Evolutionary conservation across 23 tunicate species (phyloP).

Genomic region (Halocynthia aurantium): DNA sequence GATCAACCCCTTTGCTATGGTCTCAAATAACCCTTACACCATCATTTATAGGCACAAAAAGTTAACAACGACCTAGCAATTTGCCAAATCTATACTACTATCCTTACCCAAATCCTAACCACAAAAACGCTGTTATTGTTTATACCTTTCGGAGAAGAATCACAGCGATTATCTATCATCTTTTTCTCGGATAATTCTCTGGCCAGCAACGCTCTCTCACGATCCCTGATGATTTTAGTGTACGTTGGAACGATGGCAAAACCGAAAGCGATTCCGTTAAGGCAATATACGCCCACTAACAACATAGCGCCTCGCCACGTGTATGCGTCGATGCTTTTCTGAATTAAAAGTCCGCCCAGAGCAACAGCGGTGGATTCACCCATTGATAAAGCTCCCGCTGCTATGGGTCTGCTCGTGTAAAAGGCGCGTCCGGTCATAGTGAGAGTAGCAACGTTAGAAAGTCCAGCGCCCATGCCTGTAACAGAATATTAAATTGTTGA

Average conservation of each 20-base stretch:
- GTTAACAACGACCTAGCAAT: no score
- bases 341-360: constrained; percentile 1
- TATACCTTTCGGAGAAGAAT: no score
- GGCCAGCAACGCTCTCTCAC: background rate
- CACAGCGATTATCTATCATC: no score
- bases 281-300: constrained; percentile 13
- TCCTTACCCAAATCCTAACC: no score
- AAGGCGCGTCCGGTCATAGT: constrained; percentile 21
- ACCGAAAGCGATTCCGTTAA: constrained; percentile 13
- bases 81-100: no score
- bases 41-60: no score
- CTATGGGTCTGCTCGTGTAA: constrained; percentile 19
- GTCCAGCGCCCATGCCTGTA: constrained; percentile 21
- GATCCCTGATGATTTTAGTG: background rate
- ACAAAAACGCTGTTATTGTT: no score
- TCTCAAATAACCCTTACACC: no score
- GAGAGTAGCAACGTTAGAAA: constrained; percentile 20
- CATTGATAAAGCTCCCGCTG: constrained; percentile 17
- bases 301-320: constrained; percentile 29
- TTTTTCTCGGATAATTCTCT: no score
- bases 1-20: no score
- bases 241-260: constrained; percentile 15
- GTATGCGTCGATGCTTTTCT: constrained; percentile 11
- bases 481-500: no score
- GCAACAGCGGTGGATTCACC: constrained; percentile 26